A percentile compares a stretch with the other conserved stretches of the same genome.
phyloP scores from a whole-genome alignment of 2,888 invertebrate species.

The Digitonthophagus gazella region DNA sequence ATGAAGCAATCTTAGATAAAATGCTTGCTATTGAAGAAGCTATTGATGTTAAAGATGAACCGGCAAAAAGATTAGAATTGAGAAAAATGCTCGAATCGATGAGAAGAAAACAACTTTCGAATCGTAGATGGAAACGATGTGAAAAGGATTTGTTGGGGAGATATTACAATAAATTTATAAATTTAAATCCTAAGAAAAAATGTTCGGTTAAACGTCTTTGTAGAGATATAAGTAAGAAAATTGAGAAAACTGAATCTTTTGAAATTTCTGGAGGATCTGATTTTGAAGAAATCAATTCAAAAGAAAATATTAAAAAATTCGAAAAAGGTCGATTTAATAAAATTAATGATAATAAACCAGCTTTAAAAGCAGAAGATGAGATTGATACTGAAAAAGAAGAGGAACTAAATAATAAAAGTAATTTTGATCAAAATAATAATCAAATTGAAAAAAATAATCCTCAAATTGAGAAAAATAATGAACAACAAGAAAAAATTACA shows the following conservation, averaged over 20 bases:
- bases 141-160: background rate
- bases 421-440: too few relatives aligned
- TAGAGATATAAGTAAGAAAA: background rate
- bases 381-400: too few relatives aligned
- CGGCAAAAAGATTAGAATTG: background rate
- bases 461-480: too few relatives aligned
- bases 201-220: background rate
- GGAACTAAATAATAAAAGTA: too few relatives aligned
- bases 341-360: too few relatives aligned
- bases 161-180: background rate
- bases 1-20: background rate
- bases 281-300: background rate
- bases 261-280: background rate
- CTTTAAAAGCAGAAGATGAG: too few relatives aligned
- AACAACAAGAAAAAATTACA: too few relatives aligned
- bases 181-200: background rate
- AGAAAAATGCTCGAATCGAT: background rate
- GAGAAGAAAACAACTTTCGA: background rate
- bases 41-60: background rate
- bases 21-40: background rate
- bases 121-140: background rate
- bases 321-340: too few relatives aligned
- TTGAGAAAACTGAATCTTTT: background rate
- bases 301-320: too few relatives aligned
- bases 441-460: too few relatives aligned